Evolutionary conservation across 2,113 vertebrate species (phyloP), one percentile per base, ranked within the genome.

Genomic region (Hirundichthys speculiger): DNA sequence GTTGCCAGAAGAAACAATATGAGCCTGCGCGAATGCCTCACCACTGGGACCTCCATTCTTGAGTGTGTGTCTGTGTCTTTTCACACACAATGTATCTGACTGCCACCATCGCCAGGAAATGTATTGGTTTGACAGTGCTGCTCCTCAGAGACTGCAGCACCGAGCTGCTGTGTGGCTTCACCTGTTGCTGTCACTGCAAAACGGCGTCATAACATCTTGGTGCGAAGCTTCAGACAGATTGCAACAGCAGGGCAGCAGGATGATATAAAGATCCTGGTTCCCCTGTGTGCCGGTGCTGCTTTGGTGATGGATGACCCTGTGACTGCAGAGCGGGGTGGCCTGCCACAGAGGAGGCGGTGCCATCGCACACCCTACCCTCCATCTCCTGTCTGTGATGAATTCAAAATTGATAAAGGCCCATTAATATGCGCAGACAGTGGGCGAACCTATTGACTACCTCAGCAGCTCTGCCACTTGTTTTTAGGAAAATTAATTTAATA

Each of bases 401-500:
- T 83, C 79, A 79, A 90, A 92, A 89, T 83, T 90, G 90, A 93
- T 91, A 89, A 85, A 83, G 49, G 55, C 68, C 88, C 88, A 91
- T 93, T 91, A 88, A 85, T 86, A 93, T 92, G 89, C 73, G 3
- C 56, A 64, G 75, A 84, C 64, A 68, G 69, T 60, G 59, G 68
- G 60, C 59, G 71, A 81, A 68, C 30, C 69, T 64, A 79, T 65
- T 71, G 80, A 89, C 90, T 86, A 89, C 83, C 84, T 86, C 83
- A 90, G 89, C 90, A 87, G 77, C 83, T 82, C 70, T 58, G 77
- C 64, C 4, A 73, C 80, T 86, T 87, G 86, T 90, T 89, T 88
- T 79, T 48, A 69, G 60, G 69, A 64, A 87, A 90, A 91, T 91
- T 87, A 82, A 90, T 91, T 91, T 92, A 91, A 90, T 92, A 91